A percentile compares a stretch with the other conserved stretches of the same genome.
Conservation (phyloP, 1,140 invertebrate genomes). For the Caenorhabditis briggsae region DNA sequence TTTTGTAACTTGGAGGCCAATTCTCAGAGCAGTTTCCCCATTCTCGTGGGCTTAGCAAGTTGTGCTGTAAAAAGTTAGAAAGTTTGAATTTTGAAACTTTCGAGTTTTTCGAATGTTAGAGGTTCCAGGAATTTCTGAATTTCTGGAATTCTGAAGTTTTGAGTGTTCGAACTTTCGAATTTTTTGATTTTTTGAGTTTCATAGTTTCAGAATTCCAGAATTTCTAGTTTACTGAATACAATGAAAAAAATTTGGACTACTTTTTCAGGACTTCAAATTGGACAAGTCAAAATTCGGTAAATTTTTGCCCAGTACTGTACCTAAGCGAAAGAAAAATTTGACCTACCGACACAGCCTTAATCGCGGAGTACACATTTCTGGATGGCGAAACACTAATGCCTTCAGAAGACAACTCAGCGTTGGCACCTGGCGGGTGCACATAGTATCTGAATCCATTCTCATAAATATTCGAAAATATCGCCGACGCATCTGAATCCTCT, state of each 20-base stretch:
- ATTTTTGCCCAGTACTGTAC: too few species aligned
- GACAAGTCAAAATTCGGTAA: too few species aligned
- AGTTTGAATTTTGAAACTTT: too few species aligned
- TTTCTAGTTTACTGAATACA: too few species aligned
- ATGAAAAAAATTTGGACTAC: too few species aligned
- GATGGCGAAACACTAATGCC: constrained; percentile 43
- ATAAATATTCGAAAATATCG: constrained; percentile 39
- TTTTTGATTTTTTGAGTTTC: too few species aligned
- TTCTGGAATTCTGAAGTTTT: too few species aligned
- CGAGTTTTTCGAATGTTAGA: too few species aligned
- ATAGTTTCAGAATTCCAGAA: too few species aligned
- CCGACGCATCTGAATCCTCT: constrained; percentile 22
- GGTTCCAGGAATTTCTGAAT: too few species aligned
- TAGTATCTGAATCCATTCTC: constrained; percentile 56
- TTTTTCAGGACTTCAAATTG: too few species aligned
- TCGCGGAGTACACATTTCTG: constrained; percentile 36
- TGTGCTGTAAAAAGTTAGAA: constrained; percentile 49
- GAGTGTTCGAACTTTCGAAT: too few species aligned
- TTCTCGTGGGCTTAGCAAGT: background rate
- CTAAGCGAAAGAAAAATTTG: background rate
- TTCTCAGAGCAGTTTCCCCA: constrained; percentile 55
- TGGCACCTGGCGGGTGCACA: constrained; percentile 25
- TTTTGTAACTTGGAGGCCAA: constrained; percentile 13
- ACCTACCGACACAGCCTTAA: constrained; percentile 6
- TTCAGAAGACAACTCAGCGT: constrained; percentile 28